A percentile compares a stretch with the other conserved stretches of the same genome.
Conservation (phyloP, 2,113 vertebrate species). For the Numida meleagris region DNA sequence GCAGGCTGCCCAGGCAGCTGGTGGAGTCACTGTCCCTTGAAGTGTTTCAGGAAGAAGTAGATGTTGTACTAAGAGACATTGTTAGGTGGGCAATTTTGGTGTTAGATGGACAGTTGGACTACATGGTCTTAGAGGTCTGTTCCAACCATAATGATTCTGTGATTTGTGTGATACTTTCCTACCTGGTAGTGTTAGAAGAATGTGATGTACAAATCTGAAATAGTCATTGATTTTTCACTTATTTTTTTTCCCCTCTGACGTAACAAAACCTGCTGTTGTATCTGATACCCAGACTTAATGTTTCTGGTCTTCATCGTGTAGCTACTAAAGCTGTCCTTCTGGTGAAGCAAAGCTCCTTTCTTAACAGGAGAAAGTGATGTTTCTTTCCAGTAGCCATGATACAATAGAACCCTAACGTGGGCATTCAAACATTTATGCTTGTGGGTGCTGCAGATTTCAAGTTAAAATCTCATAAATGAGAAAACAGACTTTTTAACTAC, state of each 20-base stretch:
- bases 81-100: too few relatives aligned
- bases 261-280: neutral
- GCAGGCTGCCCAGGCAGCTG: too few relatives aligned
- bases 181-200: neutral
- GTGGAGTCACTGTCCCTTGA: too few relatives aligned
- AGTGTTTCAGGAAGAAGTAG: too few relatives aligned
- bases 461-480: neutral
- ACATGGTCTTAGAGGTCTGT: too few relatives aligned
- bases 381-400: neutral
- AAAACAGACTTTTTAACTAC: neutral
- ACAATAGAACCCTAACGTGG: neutral
- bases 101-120: too few relatives aligned
- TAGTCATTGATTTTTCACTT: neutral
- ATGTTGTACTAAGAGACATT: too few relatives aligned
- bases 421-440: neutral
- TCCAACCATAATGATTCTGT: too few relatives aligned
- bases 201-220: neutral
- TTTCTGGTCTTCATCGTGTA: neutral
- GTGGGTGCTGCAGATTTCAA: neutral
- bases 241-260: neutral
- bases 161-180: neutral
- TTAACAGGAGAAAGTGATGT: neutral
- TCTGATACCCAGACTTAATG: neutral
- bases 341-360: neutral
- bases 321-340: neutral